Base-by-base conservation (phyloP, 1,140 invertebrate species). In the Halesus radiatus region DNA sequence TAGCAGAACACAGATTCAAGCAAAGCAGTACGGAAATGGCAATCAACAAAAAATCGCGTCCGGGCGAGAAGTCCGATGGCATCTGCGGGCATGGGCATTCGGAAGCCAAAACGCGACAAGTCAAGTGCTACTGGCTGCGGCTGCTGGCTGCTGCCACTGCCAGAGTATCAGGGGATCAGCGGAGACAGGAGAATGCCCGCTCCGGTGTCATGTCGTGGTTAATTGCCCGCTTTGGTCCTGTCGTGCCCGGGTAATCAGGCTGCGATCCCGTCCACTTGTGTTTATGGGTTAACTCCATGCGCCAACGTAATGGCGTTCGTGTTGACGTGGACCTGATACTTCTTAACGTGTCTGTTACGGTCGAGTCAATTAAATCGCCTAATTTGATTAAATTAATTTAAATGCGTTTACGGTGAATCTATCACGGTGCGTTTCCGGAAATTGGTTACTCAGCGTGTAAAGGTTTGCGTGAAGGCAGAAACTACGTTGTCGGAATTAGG, bases 121-220 rank as follows among this genome's bases (percentile, higher is more conserved):
- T 32, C 37, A 45, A 45, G 37, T 45, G 37, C 37, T 45, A 10
- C 7, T 45, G 32, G 10, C 37, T 45, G 37, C 37, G 8, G 5
- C 22, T 18, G n/a, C 50, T n/a, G n/a, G 37, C 10, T 13, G 10
- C 37, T 45, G 37, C 37, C 37, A 16, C 22, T 18, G n/a, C 50
- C 72, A 26, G 52, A 16, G 29, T 74, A 74, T 74, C 72, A 16
- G 23, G 29, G 13, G 72, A 74, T 74, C 72, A 74, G 52, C 15
- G 13, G 52, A 54, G 72, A 74, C 72, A 74, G 72, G 13, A 74
- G 72, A 74, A 74, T 74, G 72, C 20, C 72, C 50, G 72, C 23
- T 56, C 23, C 20, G n/a, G 72, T 56, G 72, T 56, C 72, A 74
- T 74, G 72, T 74, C 52, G 72, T 23, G 50, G 72, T 74, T 74